These are phyloP conservation scores for Araneus ventricosus DNA, from an alignment of 1,140 invertebrate genomes.

Conservation along the genomic window DNA sequence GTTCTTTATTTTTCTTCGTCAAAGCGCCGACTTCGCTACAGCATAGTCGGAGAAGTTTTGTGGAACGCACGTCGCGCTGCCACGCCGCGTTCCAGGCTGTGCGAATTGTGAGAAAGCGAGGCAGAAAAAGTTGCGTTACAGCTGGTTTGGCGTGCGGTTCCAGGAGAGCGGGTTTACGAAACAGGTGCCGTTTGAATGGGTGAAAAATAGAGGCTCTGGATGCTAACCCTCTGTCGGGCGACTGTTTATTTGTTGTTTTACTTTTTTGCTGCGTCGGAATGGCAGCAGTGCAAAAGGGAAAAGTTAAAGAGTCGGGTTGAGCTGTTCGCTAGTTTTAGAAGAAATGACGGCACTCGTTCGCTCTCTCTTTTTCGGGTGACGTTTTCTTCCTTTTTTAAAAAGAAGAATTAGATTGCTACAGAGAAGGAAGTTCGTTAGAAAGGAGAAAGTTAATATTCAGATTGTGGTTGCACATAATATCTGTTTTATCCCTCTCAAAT, in stretches of 20 bases:
- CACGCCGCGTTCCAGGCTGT: not conserved
- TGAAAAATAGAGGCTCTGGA: slow-evolving; percentile 45
- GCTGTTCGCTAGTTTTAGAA: not conserved
- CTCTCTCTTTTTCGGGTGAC: not conserved
- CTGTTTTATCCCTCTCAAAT: not conserved
- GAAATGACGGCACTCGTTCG: not conserved
- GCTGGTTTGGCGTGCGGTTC: slow-evolving; percentile 38
- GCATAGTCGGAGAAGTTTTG: not conserved
- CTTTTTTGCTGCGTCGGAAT: slow-evolving; percentile 18
- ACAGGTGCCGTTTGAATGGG: slow-evolving; percentile 52
- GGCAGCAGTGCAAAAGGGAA: not conserved
- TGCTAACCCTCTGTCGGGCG: slow-evolving; percentile 47
- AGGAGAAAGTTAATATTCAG: not conserved
- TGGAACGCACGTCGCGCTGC: not conserved
- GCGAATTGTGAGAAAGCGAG: not conserved
- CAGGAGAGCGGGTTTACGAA: slow-evolving; percentile 49
- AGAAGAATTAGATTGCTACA: not conserved
- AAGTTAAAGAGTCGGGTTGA: not conserved
- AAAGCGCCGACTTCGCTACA: not conserved
- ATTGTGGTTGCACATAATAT: not conserved
- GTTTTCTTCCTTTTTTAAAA: not conserved
- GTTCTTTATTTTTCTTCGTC: not conserved
- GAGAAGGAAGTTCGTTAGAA: not conserved
- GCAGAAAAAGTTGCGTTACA: slow-evolving; percentile 33
- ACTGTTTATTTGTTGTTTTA: slow-evolving; percentile 41